Conservation (phyloP, 2,113 vertebrate genomes). For the Thalassoma bifasciatum region DNA sequence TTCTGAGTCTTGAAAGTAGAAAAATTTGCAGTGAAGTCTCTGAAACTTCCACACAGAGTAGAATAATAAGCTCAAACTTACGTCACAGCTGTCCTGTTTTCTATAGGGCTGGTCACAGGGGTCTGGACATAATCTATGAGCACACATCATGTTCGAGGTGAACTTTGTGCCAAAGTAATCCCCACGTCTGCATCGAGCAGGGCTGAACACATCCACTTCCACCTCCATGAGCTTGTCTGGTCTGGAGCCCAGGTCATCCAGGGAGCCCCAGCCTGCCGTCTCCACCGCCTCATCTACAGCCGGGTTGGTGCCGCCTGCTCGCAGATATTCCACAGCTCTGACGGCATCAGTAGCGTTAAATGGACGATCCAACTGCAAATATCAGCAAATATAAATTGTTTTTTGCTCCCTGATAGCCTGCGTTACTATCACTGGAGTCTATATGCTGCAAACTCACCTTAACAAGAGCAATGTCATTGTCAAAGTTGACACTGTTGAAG, state of each 20-base stretch:
- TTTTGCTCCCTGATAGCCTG: neutral
- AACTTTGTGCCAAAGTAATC: slow-evolving; percentile 80
- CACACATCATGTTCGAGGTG: slow-evolving; percentile 83
- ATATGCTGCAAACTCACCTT: slow-evolving; percentile 66
- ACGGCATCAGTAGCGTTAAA: slow-evolving; percentile 62
- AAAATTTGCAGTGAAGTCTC: no score
- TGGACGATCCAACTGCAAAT: slow-evolving; percentile 73
- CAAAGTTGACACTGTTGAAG: slow-evolving; percentile 62
- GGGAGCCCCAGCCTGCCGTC: slow-evolving; percentile 81
- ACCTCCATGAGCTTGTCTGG: slow-evolving; percentile 80
- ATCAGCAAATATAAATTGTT: neutral
- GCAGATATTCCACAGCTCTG: slow-evolving; percentile 58
- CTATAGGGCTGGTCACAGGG: slow-evolving; percentile 31
- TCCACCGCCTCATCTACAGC: slow-evolving; percentile 39
- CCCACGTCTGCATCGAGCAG: slow-evolving; percentile 39
- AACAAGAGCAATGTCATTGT: slow-evolving; percentile 84
- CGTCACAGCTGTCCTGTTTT: slow-evolving; percentile 79
- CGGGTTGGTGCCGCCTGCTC: slow-evolving; percentile 60
- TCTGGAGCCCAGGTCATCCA: slow-evolving; percentile 69
- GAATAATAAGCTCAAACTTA: slow-evolving; percentile 54
- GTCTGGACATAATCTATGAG: slow-evolving; percentile 52
- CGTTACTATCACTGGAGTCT: neutral
- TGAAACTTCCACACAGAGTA: no score
- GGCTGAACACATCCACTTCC: slow-evolving; percentile 53
- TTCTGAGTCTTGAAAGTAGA: no score